Evolutionary conservation across 2,797 vertebrate genomes (phyloP).

Genomic region (Dendrocincla fuliginosa): DNA sequence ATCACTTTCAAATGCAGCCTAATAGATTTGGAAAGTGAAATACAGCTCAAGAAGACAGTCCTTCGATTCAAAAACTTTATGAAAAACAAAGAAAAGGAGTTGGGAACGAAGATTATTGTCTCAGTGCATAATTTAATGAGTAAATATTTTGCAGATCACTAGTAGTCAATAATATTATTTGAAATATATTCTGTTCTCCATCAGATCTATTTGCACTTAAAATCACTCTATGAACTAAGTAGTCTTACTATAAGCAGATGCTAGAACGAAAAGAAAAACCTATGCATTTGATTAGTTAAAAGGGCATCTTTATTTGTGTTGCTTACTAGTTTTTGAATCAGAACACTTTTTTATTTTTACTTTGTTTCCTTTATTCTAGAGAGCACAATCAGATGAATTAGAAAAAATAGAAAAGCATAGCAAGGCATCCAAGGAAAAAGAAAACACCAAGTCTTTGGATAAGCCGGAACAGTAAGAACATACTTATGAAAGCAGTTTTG

Average conservation of each 20-base stretch:
- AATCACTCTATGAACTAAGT: constrained; percentile 72
- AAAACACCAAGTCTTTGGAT: constrained; percentile 89
- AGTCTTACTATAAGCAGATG: constrained; percentile 49
- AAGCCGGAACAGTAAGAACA: constrained; percentile 95
- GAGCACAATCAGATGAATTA: constrained; percentile 92
- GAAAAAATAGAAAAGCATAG: constrained; percentile 92
- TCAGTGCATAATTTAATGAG: neutral
- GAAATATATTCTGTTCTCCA: constrained; percentile 72
- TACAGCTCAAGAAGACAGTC: neutral
- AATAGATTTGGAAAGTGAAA: constrained; percentile 21
- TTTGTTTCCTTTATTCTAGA: constrained; percentile 75
- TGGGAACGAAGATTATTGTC: neutral
- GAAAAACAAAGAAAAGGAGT: neutral
- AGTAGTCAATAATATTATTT: constrained; percentile 36
- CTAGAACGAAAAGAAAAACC: constrained; percentile 14
- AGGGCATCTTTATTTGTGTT: neutral
- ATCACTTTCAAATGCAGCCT: constrained; percentile 11
- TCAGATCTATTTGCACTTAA: constrained; percentile 80
- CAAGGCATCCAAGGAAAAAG: constrained; percentile 87
- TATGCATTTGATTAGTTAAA: neutral
- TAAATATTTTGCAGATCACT: constrained; percentile 37
- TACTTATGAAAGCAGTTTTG: neutral
- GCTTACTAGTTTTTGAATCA: neutral
- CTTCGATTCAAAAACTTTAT: neutral
- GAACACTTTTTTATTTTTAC: neutral